Evolutionary conservation across 2,888 invertebrate species (phyloP), one percentile per base, ranked within the genome.

Genomic region (Calephelis perditalis): DNA sequence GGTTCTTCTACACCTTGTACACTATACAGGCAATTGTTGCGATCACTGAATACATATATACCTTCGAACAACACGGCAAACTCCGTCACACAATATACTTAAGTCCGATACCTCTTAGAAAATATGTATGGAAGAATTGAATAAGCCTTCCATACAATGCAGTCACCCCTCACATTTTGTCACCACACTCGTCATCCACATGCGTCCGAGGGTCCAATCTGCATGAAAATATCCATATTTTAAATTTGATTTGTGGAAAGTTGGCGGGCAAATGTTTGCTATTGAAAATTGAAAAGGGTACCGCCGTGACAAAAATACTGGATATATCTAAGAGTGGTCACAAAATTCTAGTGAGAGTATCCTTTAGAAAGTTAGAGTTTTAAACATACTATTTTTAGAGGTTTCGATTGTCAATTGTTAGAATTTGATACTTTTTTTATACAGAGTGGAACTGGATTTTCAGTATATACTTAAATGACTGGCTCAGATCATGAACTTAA

Each of bases 191-290:
- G 84, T 86, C 87, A 84, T 79, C 78, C 82, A 71, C 84, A 82
- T 71, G 77, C 76, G 78, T 77, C 81, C 78, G 76, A 77, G 82
- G 83, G 81, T 73, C 72, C 75, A 74, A 82, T 84, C 79, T 84
- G 81, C 82, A 84, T 84, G 79, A 81, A 82, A 84, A 87, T 86
- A 84, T 83, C 82, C 82, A 86, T 84, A 86, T 86, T 88, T 88
- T 86, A 88, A 90, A 89, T 89, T 86, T 86, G 88, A 89, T 89
- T 89, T 86, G 76, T 75, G 77, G 81, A 70, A 74, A 74, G 77
- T 83, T 77, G 71, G 73, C 76, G 83, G 80, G 80, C 89, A 84
- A 89, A 89, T 90, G 86, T 90, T 90, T 89, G 84, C 89, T 78
- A 86, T 88, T 87, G 87, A 82, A 89, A 88, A 86, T 88, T 85